Evolutionary conservation across 1,140 invertebrate genomes (phyloP).

Genomic region (Pachypsylla venusta): DNA sequence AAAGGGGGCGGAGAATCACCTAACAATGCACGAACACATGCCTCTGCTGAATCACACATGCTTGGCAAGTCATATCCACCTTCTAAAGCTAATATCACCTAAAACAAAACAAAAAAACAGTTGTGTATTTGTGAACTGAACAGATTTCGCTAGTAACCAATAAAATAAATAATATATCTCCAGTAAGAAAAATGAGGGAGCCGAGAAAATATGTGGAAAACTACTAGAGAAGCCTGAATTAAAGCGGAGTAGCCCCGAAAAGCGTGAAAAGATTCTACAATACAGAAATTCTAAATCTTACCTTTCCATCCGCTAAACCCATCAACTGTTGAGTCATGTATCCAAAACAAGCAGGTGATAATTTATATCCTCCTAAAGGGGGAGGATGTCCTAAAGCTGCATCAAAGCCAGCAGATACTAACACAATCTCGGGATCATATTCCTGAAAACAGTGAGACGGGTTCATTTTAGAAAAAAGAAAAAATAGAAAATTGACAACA

Average conservation of each 20-base stretch:
- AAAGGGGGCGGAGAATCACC: slow-evolving; percentile 67
- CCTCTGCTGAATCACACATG: slow-evolving; percentile 94
- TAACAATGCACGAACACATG: slow-evolving; percentile 80
- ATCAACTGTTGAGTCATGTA: slow-evolving; percentile 91
- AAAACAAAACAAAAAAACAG: too few relatives aligned
- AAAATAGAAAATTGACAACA: too few relatives aligned
- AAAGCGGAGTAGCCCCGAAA: neutral
- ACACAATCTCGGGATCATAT: slow-evolving; percentile 85
- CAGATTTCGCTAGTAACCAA: too few relatives aligned
- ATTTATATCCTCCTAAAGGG: slow-evolving; percentile 85
- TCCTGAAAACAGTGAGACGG: too few relatives aligned
- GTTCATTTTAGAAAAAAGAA: too few relatives aligned
- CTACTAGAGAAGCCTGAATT: neutral
- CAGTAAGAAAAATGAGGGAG: too few relatives aligned
- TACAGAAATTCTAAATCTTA: slow-evolving; percentile 26
- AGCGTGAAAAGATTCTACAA: neutral
- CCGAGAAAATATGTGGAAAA: slow-evolving; percentile 12
- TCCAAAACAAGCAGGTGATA: slow-evolving; percentile 90
- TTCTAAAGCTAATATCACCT: slow-evolving; percentile 73
- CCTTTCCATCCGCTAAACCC: slow-evolving; percentile 73
- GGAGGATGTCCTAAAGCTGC: slow-evolving; percentile 84
- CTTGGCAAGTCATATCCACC: slow-evolving; percentile 91
- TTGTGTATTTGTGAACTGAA: too few relatives aligned
- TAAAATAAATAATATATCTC: too few relatives aligned
- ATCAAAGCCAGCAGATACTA: slow-evolving; percentile 97